Evolutionary conservation across 2,888 invertebrate genomes (phyloP).

Genomic region (Beris chalybata): DNA sequence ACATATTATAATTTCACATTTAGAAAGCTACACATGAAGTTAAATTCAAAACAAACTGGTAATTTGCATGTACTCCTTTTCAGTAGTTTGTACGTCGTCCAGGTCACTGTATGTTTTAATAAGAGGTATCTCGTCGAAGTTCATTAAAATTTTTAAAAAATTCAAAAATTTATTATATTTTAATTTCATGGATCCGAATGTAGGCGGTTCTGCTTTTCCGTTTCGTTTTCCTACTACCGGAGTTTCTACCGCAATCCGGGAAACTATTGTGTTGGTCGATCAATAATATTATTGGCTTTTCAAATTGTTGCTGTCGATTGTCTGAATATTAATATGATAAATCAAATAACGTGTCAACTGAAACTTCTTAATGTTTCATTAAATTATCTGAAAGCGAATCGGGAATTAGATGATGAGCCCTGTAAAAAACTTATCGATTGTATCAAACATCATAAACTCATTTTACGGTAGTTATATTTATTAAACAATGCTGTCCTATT

Average conservation of each 20-base stretch:
- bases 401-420: not conserved
- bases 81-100: too few relatives aligned
- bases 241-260: slow-evolving; percentile 39
- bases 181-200: too few relatives aligned
- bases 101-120: too few relatives aligned
- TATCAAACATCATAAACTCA: slow-evolving; percentile 4
- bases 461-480: not conserved
- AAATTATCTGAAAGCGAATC: slow-evolving; percentile 39
- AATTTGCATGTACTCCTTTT: too few relatives aligned
- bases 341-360: slow-evolving; percentile 47
- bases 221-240: slow-evolving; percentile 44
- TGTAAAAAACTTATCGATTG: slow-evolving; percentile 1
- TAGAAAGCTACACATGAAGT: too few relatives aligned
- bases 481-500: too few relatives aligned
- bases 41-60: too few relatives aligned
- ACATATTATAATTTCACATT: too few relatives aligned
- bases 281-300: slow-evolving; percentile 35
- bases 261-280: slow-evolving; percentile 42
- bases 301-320: slow-evolving; percentile 45
- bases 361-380: slow-evolving; percentile 46
- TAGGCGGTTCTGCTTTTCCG: slow-evolving; percentile 44
- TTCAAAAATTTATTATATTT: too few relatives aligned
- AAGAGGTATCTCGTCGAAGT: too few relatives aligned
- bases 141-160: too few relatives aligned
- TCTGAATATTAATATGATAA: slow-evolving; percentile 46